Conservation (phyloP, 2,113 vertebrate species). For the Apistogramma diplotaenia region DNA sequence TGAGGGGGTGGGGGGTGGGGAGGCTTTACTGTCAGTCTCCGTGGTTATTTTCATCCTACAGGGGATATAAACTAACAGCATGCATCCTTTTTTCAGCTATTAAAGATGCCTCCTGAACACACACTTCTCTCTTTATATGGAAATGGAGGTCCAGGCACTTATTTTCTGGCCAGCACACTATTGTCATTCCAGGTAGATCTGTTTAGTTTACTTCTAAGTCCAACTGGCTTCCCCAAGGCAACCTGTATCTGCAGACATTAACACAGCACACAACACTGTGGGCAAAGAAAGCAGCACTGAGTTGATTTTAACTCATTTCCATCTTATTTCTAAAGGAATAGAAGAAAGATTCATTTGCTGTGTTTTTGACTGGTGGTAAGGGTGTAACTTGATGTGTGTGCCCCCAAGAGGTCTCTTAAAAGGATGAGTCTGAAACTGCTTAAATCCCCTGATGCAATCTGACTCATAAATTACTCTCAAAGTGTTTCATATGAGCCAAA, state of each 20-base stretch:
- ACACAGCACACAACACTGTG: conserved; percentile 24
- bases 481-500: conserved; percentile 9
- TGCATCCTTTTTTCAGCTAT: conserved; percentile 31
- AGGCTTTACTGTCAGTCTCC: conserved; percentile 49
- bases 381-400: conserved; percentile 33
- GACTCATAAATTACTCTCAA: conserved; percentile 21
- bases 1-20: conserved; percentile 36
- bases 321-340: conserved; percentile 50
- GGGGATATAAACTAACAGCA: conserved; percentile 61
- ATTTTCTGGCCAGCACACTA: conserved; percentile 21
- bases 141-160: conserved; percentile 57
- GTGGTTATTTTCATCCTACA: conserved; percentile 32
- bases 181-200: conserved; percentile 58
- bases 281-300: conserved; percentile 16
- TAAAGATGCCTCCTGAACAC: conserved; percentile 60
- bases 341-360: conserved; percentile 38
- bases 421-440: conserved; percentile 41
- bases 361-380: conserved; percentile 42
- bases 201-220: conserved; percentile 47
- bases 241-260: conserved; percentile 36
- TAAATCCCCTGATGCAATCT: conserved; percentile 32
- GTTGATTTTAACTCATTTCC: conserved; percentile 51
- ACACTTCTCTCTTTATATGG: conserved; percentile 65
- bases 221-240: conserved; percentile 47
- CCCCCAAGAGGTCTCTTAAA: conserved; percentile 48